Percentiles rank a stretch among this genome's conserved stretches.
These are phyloP conservation scores for Daphoenositta chrysoptera DNA, from an alignment of 2,113 vertebrate genomes.

Conservation along the genomic window DNA sequence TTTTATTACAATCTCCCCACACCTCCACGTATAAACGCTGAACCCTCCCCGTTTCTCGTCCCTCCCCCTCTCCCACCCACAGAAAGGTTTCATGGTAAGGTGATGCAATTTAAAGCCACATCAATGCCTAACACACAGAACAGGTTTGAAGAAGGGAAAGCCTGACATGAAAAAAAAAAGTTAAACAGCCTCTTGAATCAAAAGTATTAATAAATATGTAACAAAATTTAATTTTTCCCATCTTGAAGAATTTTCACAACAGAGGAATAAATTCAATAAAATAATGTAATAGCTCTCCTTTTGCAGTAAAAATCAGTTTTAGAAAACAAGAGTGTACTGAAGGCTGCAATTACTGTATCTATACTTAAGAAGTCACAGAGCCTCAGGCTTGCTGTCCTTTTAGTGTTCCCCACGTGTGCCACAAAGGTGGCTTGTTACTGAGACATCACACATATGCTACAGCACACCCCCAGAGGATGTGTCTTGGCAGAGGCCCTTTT, in stretches of 20 bases:
- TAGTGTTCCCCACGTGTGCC: not conserved
- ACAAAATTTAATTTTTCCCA: not conserved
- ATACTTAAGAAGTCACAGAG: not conserved
- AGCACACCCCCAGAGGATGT: not conserved
- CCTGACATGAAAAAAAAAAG: not conserved
- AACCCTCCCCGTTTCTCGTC: not conserved
- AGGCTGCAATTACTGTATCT: not conserved
- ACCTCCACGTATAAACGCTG: slow-evolving; percentile 33
- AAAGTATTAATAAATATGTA: slow-evolving; percentile 40
- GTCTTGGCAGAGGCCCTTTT: not conserved
- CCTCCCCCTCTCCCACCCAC: not conserved
- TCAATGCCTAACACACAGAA: slow-evolving; percentile 13
- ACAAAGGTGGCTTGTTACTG: not conserved
- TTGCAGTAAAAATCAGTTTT: slow-evolving; percentile 37
- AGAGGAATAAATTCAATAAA: slow-evolving; percentile 31
- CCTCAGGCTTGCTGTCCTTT: not conserved
- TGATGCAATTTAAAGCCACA: slow-evolving; percentile 25
- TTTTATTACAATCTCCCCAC: slow-evolving; percentile 58
- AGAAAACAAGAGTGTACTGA: not conserved
- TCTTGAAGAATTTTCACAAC: slow-evolving; percentile 18
- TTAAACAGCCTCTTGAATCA: not conserved
- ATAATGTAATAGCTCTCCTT: slow-evolving; percentile 10
- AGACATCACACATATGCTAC: not conserved
- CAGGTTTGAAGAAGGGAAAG: not conserved
- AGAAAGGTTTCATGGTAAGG: not conserved